Conservation (phyloP, 2,113 vertebrate species). For the Vombatus ursinus region DNA sequence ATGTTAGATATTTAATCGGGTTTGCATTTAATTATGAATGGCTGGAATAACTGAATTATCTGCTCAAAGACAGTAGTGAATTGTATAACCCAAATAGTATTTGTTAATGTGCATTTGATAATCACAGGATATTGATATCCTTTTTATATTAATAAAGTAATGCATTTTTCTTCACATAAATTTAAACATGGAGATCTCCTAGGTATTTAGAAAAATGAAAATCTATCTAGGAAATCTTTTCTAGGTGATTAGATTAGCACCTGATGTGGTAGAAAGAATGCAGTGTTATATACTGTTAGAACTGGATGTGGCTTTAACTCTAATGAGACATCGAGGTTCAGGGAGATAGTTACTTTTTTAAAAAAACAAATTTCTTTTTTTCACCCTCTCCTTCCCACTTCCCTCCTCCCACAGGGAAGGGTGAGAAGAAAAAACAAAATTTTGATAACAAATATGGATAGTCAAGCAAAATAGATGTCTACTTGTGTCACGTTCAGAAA, state of each 20-base stretch:
- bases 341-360: not conserved
- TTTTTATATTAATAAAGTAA: slow-evolving; percentile 45
- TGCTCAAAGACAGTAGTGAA: slow-evolving; percentile 58
- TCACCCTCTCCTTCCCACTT: not conserved
- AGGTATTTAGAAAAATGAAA: not conserved
- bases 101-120: slow-evolving; percentile 39
- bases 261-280: not conserved
- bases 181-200: not conserved
- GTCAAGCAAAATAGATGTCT: not conserved
- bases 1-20: slow-evolving; percentile 78
- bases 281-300: not conserved
- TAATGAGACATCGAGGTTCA: not conserved
- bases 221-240: not conserved
- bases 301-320: not conserved
- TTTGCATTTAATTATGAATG: slow-evolving; percentile 77
- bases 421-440: not conserved
- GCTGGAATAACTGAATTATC: slow-evolving; percentile 68
- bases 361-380: not conserved
- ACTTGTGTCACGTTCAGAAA: not conserved
- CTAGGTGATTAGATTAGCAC: not conserved
- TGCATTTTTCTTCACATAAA: not conserved
- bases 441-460: not conserved
- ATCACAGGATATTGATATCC: slow-evolving; percentile 27
- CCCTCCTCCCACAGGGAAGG: not conserved
- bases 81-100: not conserved